Conservation (phyloP, 2,797 vertebrate genomes). For the Siniperca undulata region DNA sequence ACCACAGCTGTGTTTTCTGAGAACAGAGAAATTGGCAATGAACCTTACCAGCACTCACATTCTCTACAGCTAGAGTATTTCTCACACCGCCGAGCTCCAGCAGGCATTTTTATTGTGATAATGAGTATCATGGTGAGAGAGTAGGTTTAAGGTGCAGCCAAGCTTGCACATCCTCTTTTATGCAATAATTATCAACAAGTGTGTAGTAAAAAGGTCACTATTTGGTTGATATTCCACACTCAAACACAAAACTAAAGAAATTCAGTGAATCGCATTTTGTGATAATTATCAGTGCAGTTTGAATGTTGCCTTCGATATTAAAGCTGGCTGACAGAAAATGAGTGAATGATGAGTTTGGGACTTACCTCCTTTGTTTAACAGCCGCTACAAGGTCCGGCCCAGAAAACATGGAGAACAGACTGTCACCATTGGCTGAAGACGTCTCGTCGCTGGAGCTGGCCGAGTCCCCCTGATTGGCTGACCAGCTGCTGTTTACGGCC, state of each 20-base stretch:
- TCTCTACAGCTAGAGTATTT: not conserved
- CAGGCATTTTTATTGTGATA: not conserved
- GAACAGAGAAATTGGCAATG: constrained; percentile 43
- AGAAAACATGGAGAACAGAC: constrained; percentile 99
- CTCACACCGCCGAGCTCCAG: not conserved
- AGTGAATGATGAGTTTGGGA: not conserved
- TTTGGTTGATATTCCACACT: not conserved
- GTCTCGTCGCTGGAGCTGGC: constrained; percentile 99
- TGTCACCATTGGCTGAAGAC: constrained; percentile 98
- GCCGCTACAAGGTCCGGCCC: constrained; percentile 98
- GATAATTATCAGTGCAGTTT: not conserved
- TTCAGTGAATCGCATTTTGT: not conserved
- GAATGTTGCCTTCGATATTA: not conserved
- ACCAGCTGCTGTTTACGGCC: constrained; percentile 93
- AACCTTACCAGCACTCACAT: not conserved
- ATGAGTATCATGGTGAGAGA: not conserved
- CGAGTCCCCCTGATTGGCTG: constrained; percentile 96
- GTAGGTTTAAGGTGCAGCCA: no score
- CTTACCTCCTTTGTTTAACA: constrained; percentile 96
- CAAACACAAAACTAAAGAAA: not conserved
- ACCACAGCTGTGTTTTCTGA: constrained; percentile 97
- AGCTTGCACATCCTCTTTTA: not conserved
- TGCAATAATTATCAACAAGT: not conserved
- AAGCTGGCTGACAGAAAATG: not conserved
- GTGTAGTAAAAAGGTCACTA: not conserved